Conservation (phyloP, 2,113 vertebrate genomes). For the Mixornis gularis region DNA sequence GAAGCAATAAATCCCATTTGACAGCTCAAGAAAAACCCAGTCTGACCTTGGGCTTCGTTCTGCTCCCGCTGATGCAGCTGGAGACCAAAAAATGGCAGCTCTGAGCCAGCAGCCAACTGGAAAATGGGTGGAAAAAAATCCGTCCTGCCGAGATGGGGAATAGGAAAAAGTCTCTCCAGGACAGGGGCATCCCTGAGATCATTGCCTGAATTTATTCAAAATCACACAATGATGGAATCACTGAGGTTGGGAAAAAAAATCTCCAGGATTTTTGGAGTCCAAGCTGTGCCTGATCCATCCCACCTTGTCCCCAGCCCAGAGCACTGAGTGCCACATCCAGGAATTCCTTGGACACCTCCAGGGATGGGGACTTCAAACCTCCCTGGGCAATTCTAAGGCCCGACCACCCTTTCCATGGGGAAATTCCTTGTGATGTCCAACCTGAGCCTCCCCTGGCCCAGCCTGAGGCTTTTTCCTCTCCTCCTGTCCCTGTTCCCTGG, state of each 20-base stretch:
- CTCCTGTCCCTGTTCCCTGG: not conserved
- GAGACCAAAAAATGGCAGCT: constrained; percentile 24
- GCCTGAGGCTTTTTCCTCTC: rapidly evolving
- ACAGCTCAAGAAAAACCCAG: constrained; percentile 4
- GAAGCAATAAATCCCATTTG: constrained; percentile 45
- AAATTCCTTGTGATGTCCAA: not conserved
- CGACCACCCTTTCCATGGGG: rapidly evolving
- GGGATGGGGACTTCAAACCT: not conserved
- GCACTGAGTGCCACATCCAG: not conserved
- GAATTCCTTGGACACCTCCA: not conserved
- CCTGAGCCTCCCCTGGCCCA: rapidly evolving
- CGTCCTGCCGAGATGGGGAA: not conserved
- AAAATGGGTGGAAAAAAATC: not conserved
- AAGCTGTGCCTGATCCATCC: not conserved
- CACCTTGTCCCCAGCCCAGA: not conserved
- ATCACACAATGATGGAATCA: not conserved
- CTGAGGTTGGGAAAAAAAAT: not conserved
- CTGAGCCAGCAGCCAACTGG: not conserved
- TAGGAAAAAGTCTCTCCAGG: not conserved
- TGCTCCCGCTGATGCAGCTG: constrained; percentile 18
- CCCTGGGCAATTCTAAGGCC: rapidly evolving
- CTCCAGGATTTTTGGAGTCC: rapidly evolving
- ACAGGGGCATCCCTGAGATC: not conserved
- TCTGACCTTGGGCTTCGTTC: not conserved
- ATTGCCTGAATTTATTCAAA: not conserved